Conservation (phyloP, 2,113 vertebrate species). For the Toxotes jaculatrix region DNA sequence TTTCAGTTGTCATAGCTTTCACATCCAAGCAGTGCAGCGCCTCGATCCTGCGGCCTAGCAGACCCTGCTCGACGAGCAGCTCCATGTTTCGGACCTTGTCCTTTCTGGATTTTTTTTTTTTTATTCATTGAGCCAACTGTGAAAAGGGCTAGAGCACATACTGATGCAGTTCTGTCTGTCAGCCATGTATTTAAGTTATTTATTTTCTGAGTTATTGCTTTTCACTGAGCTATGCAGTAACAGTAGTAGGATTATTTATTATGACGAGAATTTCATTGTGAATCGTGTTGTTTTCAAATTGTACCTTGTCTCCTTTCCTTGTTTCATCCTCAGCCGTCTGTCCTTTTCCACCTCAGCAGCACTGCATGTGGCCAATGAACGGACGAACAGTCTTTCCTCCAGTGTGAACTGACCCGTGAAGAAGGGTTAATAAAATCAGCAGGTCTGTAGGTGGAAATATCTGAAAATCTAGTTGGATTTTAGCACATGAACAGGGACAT, state of each 20-base stretch:
- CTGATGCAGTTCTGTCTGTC: constrained; percentile 60
- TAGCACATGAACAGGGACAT: background rate
- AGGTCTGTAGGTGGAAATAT: background rate
- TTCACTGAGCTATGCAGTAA: constrained; percentile 76
- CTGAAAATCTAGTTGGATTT: background rate
- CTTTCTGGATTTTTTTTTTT: constrained; percentile 28
- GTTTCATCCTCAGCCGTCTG: background rate
- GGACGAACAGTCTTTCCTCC: constrained; percentile 14
- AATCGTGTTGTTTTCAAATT: constrained; percentile 25
- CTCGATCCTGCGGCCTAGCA: constrained; percentile 34
- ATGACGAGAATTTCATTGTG: constrained; percentile 30
- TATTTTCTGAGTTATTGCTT: constrained; percentile 66
- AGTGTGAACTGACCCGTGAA: background rate
- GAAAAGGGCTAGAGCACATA: constrained; percentile 84
- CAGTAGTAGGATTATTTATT: constrained; percentile 69
- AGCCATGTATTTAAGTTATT: constrained; percentile 68
- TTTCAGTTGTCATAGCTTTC: background rate
- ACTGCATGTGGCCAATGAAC: constrained; percentile 27
- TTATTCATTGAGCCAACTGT: constrained; percentile 66
- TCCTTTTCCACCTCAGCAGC: constrained; percentile 17
- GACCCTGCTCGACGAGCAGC: constrained; percentile 35
- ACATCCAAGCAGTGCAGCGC: constrained; percentile 7
- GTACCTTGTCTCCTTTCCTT: background rate
- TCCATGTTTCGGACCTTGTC: background rate
- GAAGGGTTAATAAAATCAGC: background rate